Conservation (phyloP, 1,140 invertebrate species). For the Babylonia areolata region DNA sequence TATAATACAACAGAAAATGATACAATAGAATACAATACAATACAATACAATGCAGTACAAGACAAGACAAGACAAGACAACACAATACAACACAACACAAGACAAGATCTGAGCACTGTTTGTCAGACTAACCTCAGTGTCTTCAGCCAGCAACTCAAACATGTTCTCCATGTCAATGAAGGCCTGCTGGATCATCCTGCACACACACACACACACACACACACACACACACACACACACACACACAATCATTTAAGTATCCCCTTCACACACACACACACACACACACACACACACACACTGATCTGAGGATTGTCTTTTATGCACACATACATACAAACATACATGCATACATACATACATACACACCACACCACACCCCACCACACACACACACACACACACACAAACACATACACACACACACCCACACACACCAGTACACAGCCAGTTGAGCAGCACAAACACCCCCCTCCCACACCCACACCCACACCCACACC, state of each 20-base stretch:
- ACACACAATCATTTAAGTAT: no score
- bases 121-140: slow-evolving; percentile 83
- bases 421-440: slow-evolving; percentile 69
- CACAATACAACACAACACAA: no score
- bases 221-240: background rate
- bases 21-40: no score
- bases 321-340: background rate
- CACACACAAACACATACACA: background rate
- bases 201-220: background rate
- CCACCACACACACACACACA: background rate
- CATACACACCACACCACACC: no score
- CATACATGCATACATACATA: background rate
- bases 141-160: slow-evolving; percentile 94
- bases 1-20: no score
- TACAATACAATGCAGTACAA: no score
- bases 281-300: background rate
- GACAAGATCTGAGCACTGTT: no score
- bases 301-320: slow-evolving; percentile 93
- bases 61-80: no score
- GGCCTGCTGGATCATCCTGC: slow-evolving; percentile 95
- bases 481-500: no score
- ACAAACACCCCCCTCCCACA: slow-evolving; percentile 83
- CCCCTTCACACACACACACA: background rate
- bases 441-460: slow-evolving; percentile 97
- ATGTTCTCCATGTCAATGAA: slow-evolving; percentile 99